Conservation (phyloP, 1,140 invertebrate genomes). For the Cecropterus lyciades region DNA sequence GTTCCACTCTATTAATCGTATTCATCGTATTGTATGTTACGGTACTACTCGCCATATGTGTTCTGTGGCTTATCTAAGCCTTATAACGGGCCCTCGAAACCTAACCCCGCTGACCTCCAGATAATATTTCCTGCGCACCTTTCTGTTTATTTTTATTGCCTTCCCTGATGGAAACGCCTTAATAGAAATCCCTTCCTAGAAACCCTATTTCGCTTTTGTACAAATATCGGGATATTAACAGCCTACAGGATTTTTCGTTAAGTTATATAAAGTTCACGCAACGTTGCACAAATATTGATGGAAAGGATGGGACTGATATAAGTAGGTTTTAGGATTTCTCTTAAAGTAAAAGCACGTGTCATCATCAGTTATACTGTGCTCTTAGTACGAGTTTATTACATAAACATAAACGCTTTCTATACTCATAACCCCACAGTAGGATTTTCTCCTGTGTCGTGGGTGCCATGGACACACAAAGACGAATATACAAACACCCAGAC, state of each 20-base stretch:
- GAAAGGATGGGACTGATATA: too few species aligned
- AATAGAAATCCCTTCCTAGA: conserved; percentile 9
- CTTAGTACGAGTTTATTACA: too few species aligned
- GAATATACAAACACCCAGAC: too few species aligned
- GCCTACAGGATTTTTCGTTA: not conserved
- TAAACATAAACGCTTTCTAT: too few species aligned
- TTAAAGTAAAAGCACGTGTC: too few species aligned
- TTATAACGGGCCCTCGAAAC: conserved; percentile 6
- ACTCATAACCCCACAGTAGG: too few species aligned
- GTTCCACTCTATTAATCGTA: too few species aligned
- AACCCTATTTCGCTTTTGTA: not conserved
- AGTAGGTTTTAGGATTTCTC: too few species aligned
- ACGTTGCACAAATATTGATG: not conserved
- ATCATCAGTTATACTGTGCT: too few species aligned
- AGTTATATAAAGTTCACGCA: not conserved
- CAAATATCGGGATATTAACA: not conserved
- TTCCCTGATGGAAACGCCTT: conserved; percentile 2
- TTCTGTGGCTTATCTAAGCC: conserved; percentile 4
- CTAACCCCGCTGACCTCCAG: conserved; percentile 10
- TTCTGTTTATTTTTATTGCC: conserved; percentile 12
- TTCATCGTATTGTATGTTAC: too few species aligned
- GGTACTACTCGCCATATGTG: not conserved
- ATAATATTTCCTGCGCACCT: conserved; percentile 17
- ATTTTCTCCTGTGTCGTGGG: too few species aligned
- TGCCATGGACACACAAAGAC: too few species aligned